Evolutionary conservation across 2,113 vertebrate species (phyloP).

Genomic region (Nansenia antarctica): DNA sequence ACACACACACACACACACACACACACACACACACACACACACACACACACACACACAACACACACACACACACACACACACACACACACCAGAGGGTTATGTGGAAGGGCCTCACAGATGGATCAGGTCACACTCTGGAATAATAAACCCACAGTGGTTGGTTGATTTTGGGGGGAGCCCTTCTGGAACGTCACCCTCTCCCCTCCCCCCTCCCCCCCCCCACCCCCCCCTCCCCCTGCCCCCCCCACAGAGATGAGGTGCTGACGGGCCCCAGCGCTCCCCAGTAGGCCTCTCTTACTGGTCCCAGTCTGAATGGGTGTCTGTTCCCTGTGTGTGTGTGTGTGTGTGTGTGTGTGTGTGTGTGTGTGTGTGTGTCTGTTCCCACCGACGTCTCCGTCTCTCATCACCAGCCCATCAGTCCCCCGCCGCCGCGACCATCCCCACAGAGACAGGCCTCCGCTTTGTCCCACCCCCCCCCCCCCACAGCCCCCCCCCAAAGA

Average conservation of each 20-base stretch:
- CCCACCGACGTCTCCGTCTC: conserved; percentile 67
- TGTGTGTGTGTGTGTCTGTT: conserved; percentile 76
- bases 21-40: conserved; percentile 4
- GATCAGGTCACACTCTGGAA: conserved; percentile 48
- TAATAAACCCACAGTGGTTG: conserved; percentile 58
- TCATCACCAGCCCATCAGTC: conserved; percentile 79
- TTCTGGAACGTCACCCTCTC: conserved; percentile 25
- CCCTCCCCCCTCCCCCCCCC: conserved; percentile 3
- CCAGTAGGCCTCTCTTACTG: conserved; percentile 58
- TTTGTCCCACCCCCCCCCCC: conserved; percentile 57
- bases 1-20: background rate
- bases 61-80: conserved; percentile 1
- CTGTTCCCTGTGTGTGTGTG: conserved; percentile 74
- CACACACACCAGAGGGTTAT: conserved; percentile 21
- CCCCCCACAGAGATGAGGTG: conserved; percentile 37
- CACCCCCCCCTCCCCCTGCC: background rate
- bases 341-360: conserved; percentile 73
- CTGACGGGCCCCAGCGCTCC: conserved; percentile 55
- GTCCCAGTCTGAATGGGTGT: conserved; percentile 69
- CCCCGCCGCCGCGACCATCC: conserved; percentile 59
- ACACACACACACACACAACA: background rate
- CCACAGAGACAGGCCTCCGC: conserved; percentile 65
- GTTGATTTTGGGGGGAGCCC: conserved; percentile 39
- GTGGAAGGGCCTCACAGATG: conserved; percentile 27
- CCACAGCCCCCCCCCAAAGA: conserved; percentile 12